Base-by-base conservation (phyloP, 2,888 invertebrate genomes). In the Tenthredo amoena region DNA sequence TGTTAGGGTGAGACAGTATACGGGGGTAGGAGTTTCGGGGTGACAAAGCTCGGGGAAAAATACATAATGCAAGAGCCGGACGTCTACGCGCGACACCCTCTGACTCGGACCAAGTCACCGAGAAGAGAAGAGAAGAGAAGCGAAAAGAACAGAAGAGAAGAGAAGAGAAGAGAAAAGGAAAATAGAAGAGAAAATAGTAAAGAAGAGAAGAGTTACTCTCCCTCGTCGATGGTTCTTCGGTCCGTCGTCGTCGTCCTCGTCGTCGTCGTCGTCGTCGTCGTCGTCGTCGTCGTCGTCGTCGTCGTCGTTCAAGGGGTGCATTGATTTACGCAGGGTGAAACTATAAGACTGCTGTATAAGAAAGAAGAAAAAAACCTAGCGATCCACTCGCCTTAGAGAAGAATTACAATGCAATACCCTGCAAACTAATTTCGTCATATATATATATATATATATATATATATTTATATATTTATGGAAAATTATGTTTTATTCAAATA, bases 11-110 rank as follows among this genome's bases (percentile, higher is more conserved):
- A 62, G 50, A 34, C 15, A 18, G 77, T 34, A 21, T 31, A 12
- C 15, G 5, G 55, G 6, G 55, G 9, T 26, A 50, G 34, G 68
- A 34, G 43, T 62, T 62, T 58, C 40, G 58, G 81, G 81, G 81
- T 81, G 81, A 81, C 81, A 81, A 62, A 81, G 62, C 81, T 81
- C 58, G 81, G 58, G 62, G 91, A 91, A 91, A 93, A 93, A 93
- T 93, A 93, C 93, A 93, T 93, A 93, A 93, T 93, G 93, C 93
- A 93, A 93, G 91, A 93, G 93, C 92, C 92, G 93, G 93, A 93
- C 93, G 93, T 92, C 92, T 92, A 92, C 83, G 65, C 68, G 50
- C 91, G 91, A 92, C 93, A 93, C 93, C 91, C 93, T 90, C 90
- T 90, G 90, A 91, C 91, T 92, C 91, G 47, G 43, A 81, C 81